A percentile compares a stretch with the other conserved stretches of the same genome.
These are phyloP conservation scores for Gobiocypris rarus DNA, from an alignment of 2,113 vertebrate species.

Conservation along the genomic window DNA sequence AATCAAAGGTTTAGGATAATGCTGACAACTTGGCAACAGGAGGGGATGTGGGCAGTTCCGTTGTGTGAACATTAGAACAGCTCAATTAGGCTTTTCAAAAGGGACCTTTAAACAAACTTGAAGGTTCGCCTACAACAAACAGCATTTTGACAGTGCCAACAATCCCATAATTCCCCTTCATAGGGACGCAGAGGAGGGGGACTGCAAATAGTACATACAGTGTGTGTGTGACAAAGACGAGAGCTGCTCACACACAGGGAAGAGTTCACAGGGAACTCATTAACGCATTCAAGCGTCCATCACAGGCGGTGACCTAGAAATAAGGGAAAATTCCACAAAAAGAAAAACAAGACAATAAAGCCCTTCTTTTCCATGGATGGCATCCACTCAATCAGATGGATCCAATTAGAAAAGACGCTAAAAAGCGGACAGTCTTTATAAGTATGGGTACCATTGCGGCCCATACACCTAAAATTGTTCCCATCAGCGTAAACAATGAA, in stretches of 20 bases:
- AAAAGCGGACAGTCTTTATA: slow-evolving; percentile 28
- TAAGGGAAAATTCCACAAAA: slow-evolving; percentile 61
- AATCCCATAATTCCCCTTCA: slow-evolving; percentile 19
- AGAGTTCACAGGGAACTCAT: slow-evolving; percentile 56
- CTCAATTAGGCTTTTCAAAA: slow-evolving; percentile 41
- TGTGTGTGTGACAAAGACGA: slow-evolving; percentile 26
- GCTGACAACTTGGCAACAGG: neutral
- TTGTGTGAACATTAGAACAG: slow-evolving; percentile 8
- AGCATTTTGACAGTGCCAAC: slow-evolving; percentile 23
- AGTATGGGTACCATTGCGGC: slow-evolving; percentile 1
- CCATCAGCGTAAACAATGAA: neutral
- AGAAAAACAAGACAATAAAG: slow-evolving; percentile 59
- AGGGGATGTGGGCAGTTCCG: neutral
- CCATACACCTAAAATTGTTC: slow-evolving; percentile 9
- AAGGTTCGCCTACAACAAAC: slow-evolving; percentile 17
- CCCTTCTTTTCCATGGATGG: slow-evolving; percentile 55
- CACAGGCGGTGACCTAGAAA: slow-evolving; percentile 68
- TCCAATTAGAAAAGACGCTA: slow-evolving; percentile 55
- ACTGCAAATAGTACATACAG: slow-evolving; percentile 27
- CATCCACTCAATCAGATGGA: slow-evolving; percentile 53
- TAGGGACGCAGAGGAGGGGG: slow-evolving; percentile 17
- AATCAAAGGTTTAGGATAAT: slow-evolving; percentile 39
- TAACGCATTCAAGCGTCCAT: slow-evolving; percentile 60
- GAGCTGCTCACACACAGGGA: slow-evolving; percentile 35
- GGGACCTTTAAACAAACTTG: slow-evolving; percentile 45